Conservation (phyloP, 2,888 invertebrate species). For the Thera obeliscata region DNA sequence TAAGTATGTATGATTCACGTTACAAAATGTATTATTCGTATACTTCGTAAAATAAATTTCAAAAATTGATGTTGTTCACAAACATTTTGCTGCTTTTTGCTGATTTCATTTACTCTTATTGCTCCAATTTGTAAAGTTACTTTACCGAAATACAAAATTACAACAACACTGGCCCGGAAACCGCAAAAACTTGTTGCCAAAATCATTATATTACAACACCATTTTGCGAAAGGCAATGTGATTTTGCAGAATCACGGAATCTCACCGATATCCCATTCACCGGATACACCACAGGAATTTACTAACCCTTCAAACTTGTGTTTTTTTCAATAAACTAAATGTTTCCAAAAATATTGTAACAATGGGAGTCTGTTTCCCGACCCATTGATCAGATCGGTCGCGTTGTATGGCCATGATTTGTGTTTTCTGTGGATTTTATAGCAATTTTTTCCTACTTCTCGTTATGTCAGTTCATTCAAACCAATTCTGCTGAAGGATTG, state of each 20-base stretch:
- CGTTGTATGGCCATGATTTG: slow-evolving; percentile 48
- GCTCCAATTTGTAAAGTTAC: background rate
- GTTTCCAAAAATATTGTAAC: slow-evolving; percentile 55
- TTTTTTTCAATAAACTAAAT: slow-evolving; percentile 47
- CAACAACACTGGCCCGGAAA: slow-evolving; percentile 8
- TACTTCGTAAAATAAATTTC: too few species aligned
- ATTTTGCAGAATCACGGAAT: slow-evolving; percentile 50
- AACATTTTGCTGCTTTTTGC: too few species aligned
- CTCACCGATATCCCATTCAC: slow-evolving; percentile 61
- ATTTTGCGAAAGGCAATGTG: slow-evolving; percentile 39
- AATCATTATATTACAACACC: slow-evolving; percentile 15
- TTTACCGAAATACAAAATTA: background rate
- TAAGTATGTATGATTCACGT: too few species aligned
- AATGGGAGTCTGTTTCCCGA: slow-evolving; percentile 62
- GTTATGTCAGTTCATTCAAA: too few species aligned
- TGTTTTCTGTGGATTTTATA: background rate
- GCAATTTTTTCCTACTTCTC: too few species aligned
- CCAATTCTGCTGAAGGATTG: too few species aligned
- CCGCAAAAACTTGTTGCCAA: slow-evolving; percentile 15
- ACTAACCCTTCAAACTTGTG: slow-evolving; percentile 55
- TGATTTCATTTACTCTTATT: background rate
- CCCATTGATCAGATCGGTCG: slow-evolving; percentile 60
- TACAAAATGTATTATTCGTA: too few species aligned
- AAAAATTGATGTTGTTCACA: too few species aligned
- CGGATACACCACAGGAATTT: slow-evolving; percentile 51